These are phyloP conservation scores for Zoanthus solanderi DNA, from an alignment of 92 coral and sea anemone species.

Conservation along the genomic window DNA sequence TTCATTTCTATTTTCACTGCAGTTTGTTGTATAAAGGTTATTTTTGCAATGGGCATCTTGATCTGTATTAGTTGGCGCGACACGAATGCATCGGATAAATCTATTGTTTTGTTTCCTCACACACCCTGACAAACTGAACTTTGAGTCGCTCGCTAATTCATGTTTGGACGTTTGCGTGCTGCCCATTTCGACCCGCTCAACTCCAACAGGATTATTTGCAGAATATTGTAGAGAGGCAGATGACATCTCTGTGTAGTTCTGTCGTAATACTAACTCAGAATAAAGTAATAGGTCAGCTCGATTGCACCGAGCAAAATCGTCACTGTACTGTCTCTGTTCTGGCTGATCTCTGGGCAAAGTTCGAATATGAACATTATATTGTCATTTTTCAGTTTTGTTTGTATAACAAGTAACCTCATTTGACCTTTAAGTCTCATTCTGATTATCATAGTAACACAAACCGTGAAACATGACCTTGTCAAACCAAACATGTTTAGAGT, in stretches of 20 bases:
- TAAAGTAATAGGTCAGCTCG: not conserved
- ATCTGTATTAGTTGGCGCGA: not conserved
- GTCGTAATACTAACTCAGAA: not conserved
- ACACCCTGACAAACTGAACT: not conserved
- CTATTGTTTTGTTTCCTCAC: slow-evolving; percentile 1
- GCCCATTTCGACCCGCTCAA: not conserved
- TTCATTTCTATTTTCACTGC: not conserved
- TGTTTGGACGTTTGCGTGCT: not conserved
- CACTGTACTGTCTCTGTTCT: not conserved
- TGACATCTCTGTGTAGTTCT: slow-evolving; percentile 4
- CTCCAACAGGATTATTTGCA: not conserved
- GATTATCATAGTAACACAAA: not conserved
- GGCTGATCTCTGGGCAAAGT: not conserved
- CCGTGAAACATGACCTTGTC: not conserved
- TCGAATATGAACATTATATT: not conserved
- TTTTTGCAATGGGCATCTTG: not conserved
- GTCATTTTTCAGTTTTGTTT: not conserved
- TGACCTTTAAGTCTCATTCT: not conserved
- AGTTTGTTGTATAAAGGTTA: not conserved
- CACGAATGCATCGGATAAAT: slow-evolving; percentile 33
- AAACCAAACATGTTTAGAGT: not conserved
- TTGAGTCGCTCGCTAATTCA: not conserved
- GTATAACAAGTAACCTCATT: not conserved
- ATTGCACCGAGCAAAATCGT: not conserved
- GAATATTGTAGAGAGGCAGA: slow-evolving; percentile 3